A percentile compares a stretch with the other conserved stretches of the same genome.
Evolutionary conservation across 92 coral and sea anemone genomes (phyloP).

Genomic region (Porites evermanni): DNA sequence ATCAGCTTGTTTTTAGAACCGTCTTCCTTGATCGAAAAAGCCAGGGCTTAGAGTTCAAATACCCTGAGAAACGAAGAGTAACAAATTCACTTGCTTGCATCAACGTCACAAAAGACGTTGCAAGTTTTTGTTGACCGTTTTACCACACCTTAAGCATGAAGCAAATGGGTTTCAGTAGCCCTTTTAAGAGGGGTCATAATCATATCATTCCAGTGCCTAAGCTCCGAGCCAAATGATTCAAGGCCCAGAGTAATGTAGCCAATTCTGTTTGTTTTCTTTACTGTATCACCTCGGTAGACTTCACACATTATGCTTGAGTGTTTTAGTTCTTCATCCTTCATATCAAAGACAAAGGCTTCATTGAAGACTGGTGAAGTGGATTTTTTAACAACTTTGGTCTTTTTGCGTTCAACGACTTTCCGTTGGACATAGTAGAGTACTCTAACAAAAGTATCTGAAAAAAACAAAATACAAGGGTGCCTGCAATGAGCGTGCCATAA

Average conservation of each 20-base stretch:
- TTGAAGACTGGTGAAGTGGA: slow-evolving; percentile 86
- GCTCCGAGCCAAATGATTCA: slow-evolving; percentile 84
- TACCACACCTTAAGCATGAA: slow-evolving; percentile 43
- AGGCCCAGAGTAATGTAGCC: slow-evolving; percentile 82
- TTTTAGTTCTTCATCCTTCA: slow-evolving; percentile 78
- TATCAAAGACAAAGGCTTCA: slow-evolving; percentile 86
- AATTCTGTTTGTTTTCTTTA: slow-evolving; percentile 71
- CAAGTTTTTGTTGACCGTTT: neutral
- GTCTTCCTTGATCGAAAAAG: no score
- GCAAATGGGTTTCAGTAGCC: slow-evolving; percentile 84
- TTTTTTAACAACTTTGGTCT: slow-evolving; percentile 79
- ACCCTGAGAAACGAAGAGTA: no score
- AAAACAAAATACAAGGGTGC: neutral
- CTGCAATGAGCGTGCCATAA: no score
- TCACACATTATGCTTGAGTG: slow-evolving; percentile 83
- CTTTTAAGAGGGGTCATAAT: slow-evolving; percentile 89
- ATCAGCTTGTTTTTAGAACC: no score
- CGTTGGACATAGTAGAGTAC: slow-evolving; percentile 73
- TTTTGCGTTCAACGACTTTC: slow-evolving; percentile 70
- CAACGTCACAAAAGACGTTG: no score
- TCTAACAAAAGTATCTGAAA: slow-evolving; percentile 74
- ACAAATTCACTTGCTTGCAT: no score
- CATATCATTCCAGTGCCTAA: slow-evolving; percentile 97
- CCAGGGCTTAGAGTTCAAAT: no score
- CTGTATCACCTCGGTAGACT: slow-evolving; percentile 83